Base-by-base conservation (phyloP, 2,888 invertebrate species). In the Celastrina argiolus region DNA sequence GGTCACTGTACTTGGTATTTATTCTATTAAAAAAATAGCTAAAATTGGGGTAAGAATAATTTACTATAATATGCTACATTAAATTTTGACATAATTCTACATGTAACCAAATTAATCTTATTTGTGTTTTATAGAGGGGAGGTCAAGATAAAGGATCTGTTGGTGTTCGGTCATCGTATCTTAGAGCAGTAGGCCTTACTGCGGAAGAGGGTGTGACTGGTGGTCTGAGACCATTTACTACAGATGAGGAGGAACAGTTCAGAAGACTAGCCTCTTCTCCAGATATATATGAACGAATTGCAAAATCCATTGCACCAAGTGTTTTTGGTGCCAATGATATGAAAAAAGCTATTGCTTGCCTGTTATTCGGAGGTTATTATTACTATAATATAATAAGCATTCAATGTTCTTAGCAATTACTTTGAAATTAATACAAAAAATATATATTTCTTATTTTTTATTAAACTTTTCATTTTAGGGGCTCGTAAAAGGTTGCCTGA, bases 261-360 rank as follows among this genome's bases (percentile, higher is more conserved):
- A 88, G 96, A 3, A 92, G 97, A 70, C 92, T 99, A 77, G 97
- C 99, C 0, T 94, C 96, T 0, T 94, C 95, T 7, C 94, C 96
- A 0, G 95, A 98, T 82, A 93, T 98, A 61, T 98, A 98, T 80
- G 98, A 99, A 2, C 94, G 96, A 67, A 93, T 99, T 67, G 93
- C 98, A 0, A 94, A 93, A 74, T 98, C 98, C 64, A 95, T 99
- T 77, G 99, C 99, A 0, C 99, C 99, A 0, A 99, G 99, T 73
- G 99, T 99, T 72, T 99, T 94, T 82, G 99, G 99, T 0, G 96
- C 95, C 22, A 82, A 91, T 1, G 99, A 99, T 82, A 98, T 99
- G 74, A 99, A 99, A 84, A 99, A 98, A 85, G 97, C 99, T 2
- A 97, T 99, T 67, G 96, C 98, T 12, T 97, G 98, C 77, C 92